Evolutionary conservation across 2,797 vertebrate genomes (phyloP), one percentile per base, ranked within the genome.

Genomic region (Philypnodon macrostomus): DNA sequence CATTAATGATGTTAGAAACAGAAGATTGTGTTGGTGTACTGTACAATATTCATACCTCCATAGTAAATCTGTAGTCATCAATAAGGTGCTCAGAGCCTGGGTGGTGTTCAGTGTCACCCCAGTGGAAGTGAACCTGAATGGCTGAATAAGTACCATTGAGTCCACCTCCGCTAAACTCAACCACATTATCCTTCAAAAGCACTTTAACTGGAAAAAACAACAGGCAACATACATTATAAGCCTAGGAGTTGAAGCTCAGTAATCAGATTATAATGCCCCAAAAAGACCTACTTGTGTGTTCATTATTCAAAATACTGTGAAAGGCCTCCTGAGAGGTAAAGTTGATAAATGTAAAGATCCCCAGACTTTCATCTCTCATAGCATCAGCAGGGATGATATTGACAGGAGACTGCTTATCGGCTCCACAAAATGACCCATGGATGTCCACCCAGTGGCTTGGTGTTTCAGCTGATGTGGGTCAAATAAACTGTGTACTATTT

Each of bases 111-210:
- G 34, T 53, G 1, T 78, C 41, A 0, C 85, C 88, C 84, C 86
- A 90, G 66, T 91, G 89, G 32, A 91, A 82, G 53, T 90, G 89
- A 57, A 88, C 77, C 29, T 88, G 79, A 0, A 53, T 0, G 0
- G 77, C 29, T 0, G 56, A 37, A 19, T 90, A 92, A 0, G 1
- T 47, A 1, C 21, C 70, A 1, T 51, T 46, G 0, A 92, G 85
- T 23, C 88, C 84, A 3, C 78, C 78, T 9, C 75, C 78, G 2
- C 52, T 68, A 16, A 89, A 40, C 15, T 75, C 73, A 15, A 83
- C 73, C 9, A 10, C 2, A 17, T 64, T 36, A 0, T 40, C 8
- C 11, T 58, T 4, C 46, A 91, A 5, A 0, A 0, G 2, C 16
- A 68, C 53, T 42, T 85, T 58, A 14, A 79, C 90, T 91, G 15